These are phyloP conservation scores for Dipodomys stephensi DNA, from an alignment of 2,113 vertebrate species.

Conservation along the genomic window DNA sequence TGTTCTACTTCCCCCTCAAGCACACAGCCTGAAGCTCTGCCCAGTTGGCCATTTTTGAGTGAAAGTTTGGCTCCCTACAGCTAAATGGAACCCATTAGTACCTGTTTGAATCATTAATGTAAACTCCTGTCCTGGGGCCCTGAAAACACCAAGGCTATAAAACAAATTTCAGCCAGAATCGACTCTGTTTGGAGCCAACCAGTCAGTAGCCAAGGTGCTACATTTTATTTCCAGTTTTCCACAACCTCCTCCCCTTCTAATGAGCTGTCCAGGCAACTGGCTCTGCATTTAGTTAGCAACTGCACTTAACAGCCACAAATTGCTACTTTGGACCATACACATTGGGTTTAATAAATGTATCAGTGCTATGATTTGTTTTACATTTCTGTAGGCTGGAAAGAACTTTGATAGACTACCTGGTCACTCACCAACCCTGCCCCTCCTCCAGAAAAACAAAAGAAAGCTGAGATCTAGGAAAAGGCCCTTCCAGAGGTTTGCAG, in stretches of 20 bases:
- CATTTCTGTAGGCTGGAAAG: conserved; percentile 34
- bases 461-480: background rate
- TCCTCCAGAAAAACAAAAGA: background rate
- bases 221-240: conserved; percentile 61
- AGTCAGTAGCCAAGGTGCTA: background rate
- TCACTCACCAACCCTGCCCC: background rate
- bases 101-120: background rate
- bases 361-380: background rate
- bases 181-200: conserved; percentile 3
- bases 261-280: conserved; percentile 37
- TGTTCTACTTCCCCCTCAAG: background rate
- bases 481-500: background rate
- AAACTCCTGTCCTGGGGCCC: background rate
- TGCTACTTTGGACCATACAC: conserved; percentile 13
- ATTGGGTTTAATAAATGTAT: conserved; percentile 47
- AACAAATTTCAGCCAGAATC: conserved; percentile 16
- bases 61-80: background rate
- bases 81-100: conserved; percentile 12
- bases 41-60: background rate
- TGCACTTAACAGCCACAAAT: conserved; percentile 41
- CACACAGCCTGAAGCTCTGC: background rate
- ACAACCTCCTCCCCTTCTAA: conserved; percentile 34
- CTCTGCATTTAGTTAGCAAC: conserved; percentile 23
- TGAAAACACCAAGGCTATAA: conserved; percentile 50
- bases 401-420: conserved; percentile 31